Percentiles rank a stretch among this genome's conserved stretches.
phyloP scores from a whole-genome alignment of 2,797 vertebrate species.

The Amphiprion clarkii region DNA sequence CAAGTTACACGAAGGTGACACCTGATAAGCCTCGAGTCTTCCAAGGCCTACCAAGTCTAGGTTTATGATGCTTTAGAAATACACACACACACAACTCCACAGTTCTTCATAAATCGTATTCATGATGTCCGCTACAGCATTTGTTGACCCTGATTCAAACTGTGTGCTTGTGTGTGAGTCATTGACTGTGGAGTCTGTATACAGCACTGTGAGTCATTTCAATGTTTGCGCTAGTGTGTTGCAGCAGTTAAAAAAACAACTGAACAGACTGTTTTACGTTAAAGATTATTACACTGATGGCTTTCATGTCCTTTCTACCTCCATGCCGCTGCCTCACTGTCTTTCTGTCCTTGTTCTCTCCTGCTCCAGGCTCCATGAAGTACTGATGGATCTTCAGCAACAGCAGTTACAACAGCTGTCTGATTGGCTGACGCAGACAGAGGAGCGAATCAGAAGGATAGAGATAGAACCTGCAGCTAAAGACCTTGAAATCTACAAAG shows the following conservation, averaged over 20 bases:
- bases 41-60: slow-evolving; percentile 30
- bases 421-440: slow-evolving; percentile 92
- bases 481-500: slow-evolving; percentile 87
- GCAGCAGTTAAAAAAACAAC: slow-evolving; percentile 10
- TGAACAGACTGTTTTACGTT: neutral
- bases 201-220: neutral
- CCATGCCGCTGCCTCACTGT: neutral
- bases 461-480: slow-evolving; percentile 84
- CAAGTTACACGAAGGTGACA: slow-evolving; percentile 38
- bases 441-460: slow-evolving; percentile 93
- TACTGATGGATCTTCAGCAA: slow-evolving; percentile 97
- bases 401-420: slow-evolving; percentile 96
- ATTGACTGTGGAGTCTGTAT: neutral
- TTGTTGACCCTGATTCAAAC: slow-evolving; percentile 29
- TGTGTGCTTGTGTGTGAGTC: slow-evolving; percentile 6
- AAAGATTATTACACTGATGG: neutral
- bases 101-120: slow-evolving; percentile 33
- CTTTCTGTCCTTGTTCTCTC: too few species aligned
- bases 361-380: slow-evolving; percentile 91
- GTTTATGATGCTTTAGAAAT: slow-evolving; percentile 44
- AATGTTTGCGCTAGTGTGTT: slow-evolving; percentile 11
- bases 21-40: slow-evolving; percentile 30
- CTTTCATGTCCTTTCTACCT: neutral
- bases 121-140: slow-evolving; percentile 18
- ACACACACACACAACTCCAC: slow-evolving; percentile 20